phyloP scores from a whole-genome alignment of 1,140 invertebrate genomes.

The Drosophila tristis region DNA sequence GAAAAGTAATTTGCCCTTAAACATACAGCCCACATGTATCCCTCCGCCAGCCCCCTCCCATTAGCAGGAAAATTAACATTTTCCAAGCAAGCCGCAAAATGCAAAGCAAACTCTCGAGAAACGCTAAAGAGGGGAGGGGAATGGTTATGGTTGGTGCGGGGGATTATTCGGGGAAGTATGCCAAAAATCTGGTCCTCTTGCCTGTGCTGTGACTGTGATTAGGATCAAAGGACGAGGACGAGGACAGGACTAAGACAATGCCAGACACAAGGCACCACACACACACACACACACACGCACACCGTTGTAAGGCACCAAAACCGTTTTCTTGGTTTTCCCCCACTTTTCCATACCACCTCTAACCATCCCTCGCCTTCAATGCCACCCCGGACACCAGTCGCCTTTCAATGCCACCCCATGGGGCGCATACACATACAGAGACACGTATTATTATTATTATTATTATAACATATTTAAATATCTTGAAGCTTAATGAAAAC shows the following conservation, averaged over 20 bases:
- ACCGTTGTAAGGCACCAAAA: too few relatives aligned
- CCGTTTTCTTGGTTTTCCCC: too few relatives aligned
- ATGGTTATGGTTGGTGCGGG: slow-evolving; percentile 3
- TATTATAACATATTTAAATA: slow-evolving; percentile 76
- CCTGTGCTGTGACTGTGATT: slow-evolving; percentile 30
- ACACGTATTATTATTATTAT: slow-evolving; percentile 56
- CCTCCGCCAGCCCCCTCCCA: slow-evolving; percentile 14
- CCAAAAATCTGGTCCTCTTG: slow-evolving; percentile 47
- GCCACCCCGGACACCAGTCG: background rate
- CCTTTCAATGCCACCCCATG: background rate
- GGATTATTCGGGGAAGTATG: slow-evolving; percentile 35
- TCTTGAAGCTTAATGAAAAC: slow-evolving; percentile 71
- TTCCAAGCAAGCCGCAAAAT: slow-evolving; percentile 42
- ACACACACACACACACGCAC: too few relatives aligned
- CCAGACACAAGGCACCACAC: too few relatives aligned
- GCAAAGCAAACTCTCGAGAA: slow-evolving; percentile 19
- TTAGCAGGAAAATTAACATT: slow-evolving; percentile 45
- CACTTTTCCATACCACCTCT: too few relatives aligned
- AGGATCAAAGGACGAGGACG: slow-evolving; percentile 40
- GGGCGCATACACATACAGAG: slow-evolving; percentile 21
- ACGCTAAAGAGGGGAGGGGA: background rate
- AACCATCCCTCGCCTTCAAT: background rate
- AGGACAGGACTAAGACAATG: slow-evolving; percentile 38
- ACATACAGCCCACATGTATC: slow-evolving; percentile 1
- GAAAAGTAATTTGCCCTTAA: slow-evolving; percentile 41